Evolutionary conservation across 2,888 invertebrate genomes (phyloP).

Genomic region (Eristalis arbustorum): DNA sequence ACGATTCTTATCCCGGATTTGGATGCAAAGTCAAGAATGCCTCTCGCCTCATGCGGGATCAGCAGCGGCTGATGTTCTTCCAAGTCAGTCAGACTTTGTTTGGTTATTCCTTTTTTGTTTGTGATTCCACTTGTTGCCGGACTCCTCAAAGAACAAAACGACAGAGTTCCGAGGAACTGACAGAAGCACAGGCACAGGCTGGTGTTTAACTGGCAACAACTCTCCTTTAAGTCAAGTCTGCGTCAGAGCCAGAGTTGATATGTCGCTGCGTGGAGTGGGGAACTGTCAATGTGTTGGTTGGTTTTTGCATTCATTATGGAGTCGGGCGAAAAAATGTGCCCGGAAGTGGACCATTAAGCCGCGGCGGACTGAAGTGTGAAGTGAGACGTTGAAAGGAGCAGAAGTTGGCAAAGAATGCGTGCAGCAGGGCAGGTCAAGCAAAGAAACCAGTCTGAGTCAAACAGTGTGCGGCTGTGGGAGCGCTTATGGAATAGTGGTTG

Average conservation of each 20-base stretch:
- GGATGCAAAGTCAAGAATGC: slow-evolving; percentile 1
- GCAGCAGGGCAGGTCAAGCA: too few species aligned
- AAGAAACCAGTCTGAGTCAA: too few species aligned
- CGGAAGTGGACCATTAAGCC: slow-evolving; percentile 60
- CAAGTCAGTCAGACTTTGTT: background rate
- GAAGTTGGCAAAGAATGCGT: too few species aligned
- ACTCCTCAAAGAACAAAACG: slow-evolving; percentile 32
- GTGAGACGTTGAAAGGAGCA: background rate
- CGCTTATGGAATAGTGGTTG: too few species aligned
- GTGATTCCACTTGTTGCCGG: slow-evolving; percentile 47
- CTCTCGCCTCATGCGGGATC: background rate
- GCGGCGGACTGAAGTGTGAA: slow-evolving; percentile 1
- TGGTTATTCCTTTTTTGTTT: slow-evolving; percentile 36
- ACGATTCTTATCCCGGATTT: slow-evolving; percentile 58
- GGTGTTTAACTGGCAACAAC: slow-evolving; percentile 38
- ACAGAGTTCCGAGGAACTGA: background rate
- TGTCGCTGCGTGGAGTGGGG: background rate
- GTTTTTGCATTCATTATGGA: slow-evolving; percentile 44
- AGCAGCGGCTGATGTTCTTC: slow-evolving; percentile 9
- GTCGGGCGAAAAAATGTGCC: slow-evolving; percentile 27
- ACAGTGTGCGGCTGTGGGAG: too few species aligned
- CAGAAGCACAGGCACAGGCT: slow-evolving; percentile 44
- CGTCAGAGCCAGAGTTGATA: slow-evolving; percentile 11
- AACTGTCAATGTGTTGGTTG: background rate
- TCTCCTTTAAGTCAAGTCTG: slow-evolving; percentile 62